phyloP scores from a whole-genome alignment of 2,113 vertebrate species.

The Microcebus griseorufus region DNA sequence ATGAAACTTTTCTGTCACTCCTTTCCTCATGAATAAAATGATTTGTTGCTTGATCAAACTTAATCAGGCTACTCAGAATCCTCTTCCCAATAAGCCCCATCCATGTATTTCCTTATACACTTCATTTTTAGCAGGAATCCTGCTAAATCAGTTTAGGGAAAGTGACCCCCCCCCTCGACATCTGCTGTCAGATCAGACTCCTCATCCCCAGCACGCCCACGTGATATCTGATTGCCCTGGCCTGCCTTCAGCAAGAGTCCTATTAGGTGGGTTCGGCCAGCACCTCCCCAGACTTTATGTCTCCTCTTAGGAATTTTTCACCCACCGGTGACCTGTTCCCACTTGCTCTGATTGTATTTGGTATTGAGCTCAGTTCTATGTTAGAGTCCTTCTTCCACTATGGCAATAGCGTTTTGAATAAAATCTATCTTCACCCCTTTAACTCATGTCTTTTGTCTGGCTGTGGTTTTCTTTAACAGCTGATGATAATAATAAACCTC shows the following conservation, averaged over 20 bases:
- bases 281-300: background rate
- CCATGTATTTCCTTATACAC: fast-evolving
- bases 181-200: background rate
- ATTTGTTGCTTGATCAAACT: background rate
- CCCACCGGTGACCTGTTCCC: background rate
- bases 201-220: too few relatives aligned
- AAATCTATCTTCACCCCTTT: background rate
- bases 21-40: background rate
- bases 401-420: background rate
- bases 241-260: background rate
- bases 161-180: background rate
- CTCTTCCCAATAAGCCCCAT: background rate
- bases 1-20: background rate
- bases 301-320: background rate
- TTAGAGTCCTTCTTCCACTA: background rate
- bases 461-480: background rate
- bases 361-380: background rate
- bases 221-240: background rate
- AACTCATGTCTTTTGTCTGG: background rate
- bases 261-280: background rate
- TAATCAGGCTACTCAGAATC: background rate
- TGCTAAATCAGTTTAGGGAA: background rate
- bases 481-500: background rate
- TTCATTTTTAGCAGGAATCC: background rate
- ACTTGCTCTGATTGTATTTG: background rate